Evolutionary conservation across 2,113 vertebrate species (phyloP).

Genomic region (Tenebrosternarchus preto): DNA sequence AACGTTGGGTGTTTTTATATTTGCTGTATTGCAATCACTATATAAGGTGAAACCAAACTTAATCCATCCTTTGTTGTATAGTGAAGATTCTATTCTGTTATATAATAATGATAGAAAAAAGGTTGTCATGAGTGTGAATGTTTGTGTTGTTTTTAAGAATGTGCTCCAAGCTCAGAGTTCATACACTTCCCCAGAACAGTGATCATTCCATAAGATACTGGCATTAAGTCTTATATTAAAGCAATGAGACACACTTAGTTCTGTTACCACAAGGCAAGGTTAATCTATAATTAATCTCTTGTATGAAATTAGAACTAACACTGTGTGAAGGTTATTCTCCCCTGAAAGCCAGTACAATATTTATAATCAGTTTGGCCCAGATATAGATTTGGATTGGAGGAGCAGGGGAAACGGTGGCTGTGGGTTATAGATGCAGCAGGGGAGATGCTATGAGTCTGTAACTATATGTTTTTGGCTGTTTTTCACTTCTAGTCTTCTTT

Average conservation of each 20-base stretch:
- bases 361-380: slow-evolving; percentile 43
- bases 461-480: not conserved
- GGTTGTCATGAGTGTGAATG: no score
- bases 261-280: not conserved
- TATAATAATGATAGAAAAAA: no score
- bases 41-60: no score
- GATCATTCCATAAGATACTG: slow-evolving; percentile 24
- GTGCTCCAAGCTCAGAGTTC: not conserved
- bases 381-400: slow-evolving; percentile 37
- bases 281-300: slow-evolving; percentile 62
- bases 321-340: slow-evolving; percentile 49
- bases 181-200: slow-evolving; percentile 7
- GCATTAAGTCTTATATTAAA: slow-evolving; percentile 34
- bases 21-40: no score
- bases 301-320: slow-evolving; percentile 49
- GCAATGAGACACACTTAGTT: slow-evolving; percentile 7
- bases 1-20: no score
- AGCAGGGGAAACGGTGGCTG: not conserved
- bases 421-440: slow-evolving; percentile 7
- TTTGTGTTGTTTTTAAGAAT: not conserved
- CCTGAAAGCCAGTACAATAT: slow-evolving; percentile 43
- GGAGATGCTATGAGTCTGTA: not conserved
- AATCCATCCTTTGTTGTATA: no score
- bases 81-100: no score
- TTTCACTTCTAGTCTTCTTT: not conserved